phyloP scores from a whole-genome alignment of 2,797 vertebrate genomes.

The Cryptoblepharus egeriae region DNA sequence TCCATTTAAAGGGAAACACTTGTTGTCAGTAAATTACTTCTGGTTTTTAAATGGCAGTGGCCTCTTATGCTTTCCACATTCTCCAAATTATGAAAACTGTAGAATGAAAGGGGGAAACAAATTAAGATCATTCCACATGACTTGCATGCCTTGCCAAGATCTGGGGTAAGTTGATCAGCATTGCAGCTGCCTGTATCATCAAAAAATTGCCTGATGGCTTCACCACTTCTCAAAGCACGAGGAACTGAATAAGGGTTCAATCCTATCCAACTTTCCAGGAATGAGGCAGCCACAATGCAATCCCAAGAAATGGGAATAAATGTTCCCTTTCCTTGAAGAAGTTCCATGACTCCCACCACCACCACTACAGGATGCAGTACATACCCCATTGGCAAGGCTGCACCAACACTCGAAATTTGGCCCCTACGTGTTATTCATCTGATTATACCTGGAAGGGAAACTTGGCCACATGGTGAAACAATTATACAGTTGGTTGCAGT shows the following conservation, averaged over 20 bases:
- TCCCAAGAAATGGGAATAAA: too few species aligned
- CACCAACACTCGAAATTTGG: not conserved
- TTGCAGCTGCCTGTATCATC: not conserved
- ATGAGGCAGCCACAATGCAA: too few species aligned
- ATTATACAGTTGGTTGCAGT: slow-evolving; percentile 23
- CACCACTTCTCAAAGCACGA: slow-evolving; percentile 3
- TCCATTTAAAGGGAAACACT: not conserved
- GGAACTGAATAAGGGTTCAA: not conserved
- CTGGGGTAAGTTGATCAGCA: not conserved
- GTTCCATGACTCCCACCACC: too few species aligned
- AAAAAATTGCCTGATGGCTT: not conserved
- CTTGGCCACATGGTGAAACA: slow-evolving; percentile 5
- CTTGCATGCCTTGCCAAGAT: not conserved
- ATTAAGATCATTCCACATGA: not conserved
- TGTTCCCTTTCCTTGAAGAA: too few species aligned
- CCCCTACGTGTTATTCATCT: not conserved
- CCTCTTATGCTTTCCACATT: not conserved
- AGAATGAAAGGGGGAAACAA: not conserved
- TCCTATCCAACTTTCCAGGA: too few species aligned
- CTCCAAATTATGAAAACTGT: not conserved
- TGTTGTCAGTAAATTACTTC: not conserved
- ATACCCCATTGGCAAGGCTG: too few species aligned
- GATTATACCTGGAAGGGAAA: not conserved
- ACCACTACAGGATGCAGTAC: too few species aligned
- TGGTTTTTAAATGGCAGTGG: not conserved